phyloP scores from a whole-genome alignment of 1,140 invertebrate genomes.

The Tetramorium alpestre region DNA sequence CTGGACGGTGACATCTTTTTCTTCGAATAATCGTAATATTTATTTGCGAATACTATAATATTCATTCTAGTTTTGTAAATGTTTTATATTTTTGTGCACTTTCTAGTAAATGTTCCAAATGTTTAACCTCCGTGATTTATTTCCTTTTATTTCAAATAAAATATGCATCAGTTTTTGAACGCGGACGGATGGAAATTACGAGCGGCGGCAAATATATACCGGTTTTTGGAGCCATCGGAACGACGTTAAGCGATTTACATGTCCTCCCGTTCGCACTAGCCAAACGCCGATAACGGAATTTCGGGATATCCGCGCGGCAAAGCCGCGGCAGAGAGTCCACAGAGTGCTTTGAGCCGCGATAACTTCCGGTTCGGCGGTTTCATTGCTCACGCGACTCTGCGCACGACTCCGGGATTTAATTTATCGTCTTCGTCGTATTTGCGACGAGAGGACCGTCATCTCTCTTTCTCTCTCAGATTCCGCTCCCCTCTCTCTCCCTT shows the following conservation, averaged over 20 bases:
- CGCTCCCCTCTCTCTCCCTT: background rate
- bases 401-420: constrained; percentile 71
- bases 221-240: constrained; percentile 40
- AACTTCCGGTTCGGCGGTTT: constrained; percentile 75
- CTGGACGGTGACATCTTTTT: constrained; percentile 40
- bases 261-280: constrained; percentile 53
- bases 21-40: background rate
- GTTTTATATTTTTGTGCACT: background rate
- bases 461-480: background rate
- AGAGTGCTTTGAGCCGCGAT: constrained; percentile 68
- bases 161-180: background rate
- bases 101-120: background rate
- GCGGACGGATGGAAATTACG: background rate
- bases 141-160: background rate
- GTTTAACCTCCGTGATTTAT: background rate
- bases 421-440: constrained; percentile 68
- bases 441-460: constrained; percentile 43
- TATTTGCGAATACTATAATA: background rate
- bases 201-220: constrained; percentile 14
- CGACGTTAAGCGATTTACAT: constrained; percentile 63
- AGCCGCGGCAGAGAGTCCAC: constrained; percentile 50
- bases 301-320: constrained; percentile 52
- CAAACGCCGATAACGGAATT: constrained; percentile 68
- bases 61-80: background rate
- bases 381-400: constrained; percentile 72